phyloP scores from a whole-genome alignment of 2,113 vertebrate genomes.

The Casuarius casuarius region DNA sequence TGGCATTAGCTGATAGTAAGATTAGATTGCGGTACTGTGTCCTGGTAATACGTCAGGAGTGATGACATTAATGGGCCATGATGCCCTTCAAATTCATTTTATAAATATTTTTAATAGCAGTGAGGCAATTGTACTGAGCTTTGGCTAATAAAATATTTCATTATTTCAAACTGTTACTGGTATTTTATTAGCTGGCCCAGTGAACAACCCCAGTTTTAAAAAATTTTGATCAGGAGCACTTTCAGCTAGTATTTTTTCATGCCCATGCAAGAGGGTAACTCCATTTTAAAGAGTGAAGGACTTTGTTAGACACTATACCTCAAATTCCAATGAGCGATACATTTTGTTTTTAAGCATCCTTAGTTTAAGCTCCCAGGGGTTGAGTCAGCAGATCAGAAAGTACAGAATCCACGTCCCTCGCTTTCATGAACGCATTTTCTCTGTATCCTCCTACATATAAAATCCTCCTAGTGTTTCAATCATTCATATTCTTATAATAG shows the following conservation, averaged over 20 bases:
- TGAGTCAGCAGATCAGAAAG: neutral
- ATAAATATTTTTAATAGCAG: constrained; percentile 12
- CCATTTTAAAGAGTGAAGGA: neutral
- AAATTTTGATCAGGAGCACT: neutral
- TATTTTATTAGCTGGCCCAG: neutral
- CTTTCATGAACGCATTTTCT: neutral
- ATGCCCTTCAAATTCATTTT: neutral
- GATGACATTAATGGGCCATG: neutral
- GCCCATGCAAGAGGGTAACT: neutral
- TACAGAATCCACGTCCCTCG: neutral
- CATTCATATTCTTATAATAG: neutral
- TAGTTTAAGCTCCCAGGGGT: neutral
- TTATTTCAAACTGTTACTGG: neutral
- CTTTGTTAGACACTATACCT: neutral
- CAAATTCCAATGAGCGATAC: neutral
- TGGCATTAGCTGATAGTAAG: neutral
- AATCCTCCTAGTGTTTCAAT: neutral
- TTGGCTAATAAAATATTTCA: neutral
- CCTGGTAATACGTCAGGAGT: neutral
- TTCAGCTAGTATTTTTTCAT: neutral
- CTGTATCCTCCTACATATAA: too few species aligned
- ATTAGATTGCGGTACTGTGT: neutral
- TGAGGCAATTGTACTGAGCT: neutral
- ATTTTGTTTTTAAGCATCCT: neutral
- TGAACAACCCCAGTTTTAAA: neutral